Percentiles rank a stretch among this genome's conserved stretches.
phyloP scores from a whole-genome alignment of 2,113 vertebrate species.

The Suncus etruscus region DNA sequence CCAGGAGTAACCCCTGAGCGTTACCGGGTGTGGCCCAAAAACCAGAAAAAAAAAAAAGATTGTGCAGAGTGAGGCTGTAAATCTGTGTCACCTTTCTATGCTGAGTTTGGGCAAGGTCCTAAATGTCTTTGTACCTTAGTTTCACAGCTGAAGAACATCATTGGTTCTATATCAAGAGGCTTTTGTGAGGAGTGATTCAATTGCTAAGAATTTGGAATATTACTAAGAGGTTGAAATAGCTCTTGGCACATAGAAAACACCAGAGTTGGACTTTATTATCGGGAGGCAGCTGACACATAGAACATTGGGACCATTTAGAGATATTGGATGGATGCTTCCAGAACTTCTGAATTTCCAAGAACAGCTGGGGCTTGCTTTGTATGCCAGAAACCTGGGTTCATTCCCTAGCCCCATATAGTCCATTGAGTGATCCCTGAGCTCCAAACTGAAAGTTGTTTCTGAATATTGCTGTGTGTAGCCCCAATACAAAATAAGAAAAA shows the following conservation, averaged over 20 bases:
- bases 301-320: not conserved
- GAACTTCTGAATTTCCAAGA: conserved; percentile 41
- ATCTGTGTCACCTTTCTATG: not conserved
- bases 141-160: not conserved
- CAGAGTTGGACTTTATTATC: not conserved
- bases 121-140: not conserved
- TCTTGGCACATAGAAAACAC: not conserved
- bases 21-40: no score
- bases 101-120: not conserved
- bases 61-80: no score
- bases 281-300: not conserved
- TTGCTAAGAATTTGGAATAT: not conserved
- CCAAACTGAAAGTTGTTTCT: no score
- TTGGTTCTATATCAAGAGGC: not conserved
- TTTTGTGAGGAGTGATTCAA: not conserved
- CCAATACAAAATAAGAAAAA: no score
- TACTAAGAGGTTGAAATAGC: not conserved
- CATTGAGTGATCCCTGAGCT: no score
- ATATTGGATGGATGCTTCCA: not conserved
- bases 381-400: no score
- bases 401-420: no score
- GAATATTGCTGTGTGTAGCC: no score
- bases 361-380: not conserved
- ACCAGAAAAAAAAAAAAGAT: no score
- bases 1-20: no score